Percentiles rank a stretch among this genome's conserved stretches.
phyloP scores from a whole-genome alignment of 2,797 vertebrate genomes.

The Siniperca undulata region DNA sequence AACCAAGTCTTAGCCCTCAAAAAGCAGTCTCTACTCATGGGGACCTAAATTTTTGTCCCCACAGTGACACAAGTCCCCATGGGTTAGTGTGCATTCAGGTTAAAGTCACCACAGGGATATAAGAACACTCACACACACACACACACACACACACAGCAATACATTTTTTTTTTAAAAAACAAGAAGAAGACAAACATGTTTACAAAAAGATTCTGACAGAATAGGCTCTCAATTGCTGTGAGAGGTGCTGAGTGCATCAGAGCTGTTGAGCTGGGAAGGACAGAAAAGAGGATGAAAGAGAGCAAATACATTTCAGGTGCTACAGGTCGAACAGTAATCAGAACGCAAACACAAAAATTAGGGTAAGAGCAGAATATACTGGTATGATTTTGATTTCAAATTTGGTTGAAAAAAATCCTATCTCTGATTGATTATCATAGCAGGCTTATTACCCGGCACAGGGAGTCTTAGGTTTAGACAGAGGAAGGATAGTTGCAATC shows the following conservation, averaged over 20 bases:
- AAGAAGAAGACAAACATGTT: slow-evolving; percentile 23
- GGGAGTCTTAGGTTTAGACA: slow-evolving; percentile 61
- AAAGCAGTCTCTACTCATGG: too few species aligned
- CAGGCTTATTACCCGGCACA: slow-evolving; percentile 57
- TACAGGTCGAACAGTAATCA: slow-evolving; percentile 44
- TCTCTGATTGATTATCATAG: slow-evolving; percentile 73
- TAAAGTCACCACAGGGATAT: too few species aligned
- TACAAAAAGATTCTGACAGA: slow-evolving; percentile 38
- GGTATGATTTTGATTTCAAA: slow-evolving; percentile 60
- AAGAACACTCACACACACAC: not conserved
- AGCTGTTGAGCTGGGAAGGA: slow-evolving; percentile 54
- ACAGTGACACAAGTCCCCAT: too few species aligned
- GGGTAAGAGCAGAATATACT: slow-evolving; percentile 21
- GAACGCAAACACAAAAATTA: slow-evolving; percentile 26
- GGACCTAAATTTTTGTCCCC: too few species aligned
- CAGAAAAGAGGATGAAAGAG: slow-evolving; percentile 50
- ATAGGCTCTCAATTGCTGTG: slow-evolving; percentile 31
- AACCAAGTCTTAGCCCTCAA: too few species aligned
- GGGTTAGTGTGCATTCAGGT: too few species aligned
- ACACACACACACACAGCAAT: not conserved
- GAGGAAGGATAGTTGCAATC: slow-evolving; percentile 62
- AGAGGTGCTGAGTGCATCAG: slow-evolving; percentile 53
- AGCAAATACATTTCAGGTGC: slow-evolving; percentile 60
- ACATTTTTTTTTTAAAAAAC: not conserved
- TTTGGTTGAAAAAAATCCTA: slow-evolving; percentile 25